A percentile compares a stretch with the other conserved stretches of the same genome.
phyloP scores from a whole-genome alignment of 2,797 vertebrate genomes.

The Dipus sagitta region DNA sequence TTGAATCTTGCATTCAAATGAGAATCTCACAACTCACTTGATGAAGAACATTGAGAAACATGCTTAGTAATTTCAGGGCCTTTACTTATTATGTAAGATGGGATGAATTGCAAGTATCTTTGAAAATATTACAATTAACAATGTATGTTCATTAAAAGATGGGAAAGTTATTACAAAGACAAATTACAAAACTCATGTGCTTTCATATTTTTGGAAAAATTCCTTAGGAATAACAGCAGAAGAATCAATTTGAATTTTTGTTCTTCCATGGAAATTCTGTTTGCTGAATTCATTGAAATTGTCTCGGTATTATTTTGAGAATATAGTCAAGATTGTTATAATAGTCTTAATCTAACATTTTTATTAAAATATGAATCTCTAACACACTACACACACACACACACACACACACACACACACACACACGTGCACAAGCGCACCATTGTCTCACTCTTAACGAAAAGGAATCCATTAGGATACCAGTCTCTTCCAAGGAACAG shows the following conservation, averaged over 20 bases:
- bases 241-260: background rate
- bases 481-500: background rate
- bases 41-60: background rate
- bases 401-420: background rate
- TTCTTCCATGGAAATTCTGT: background rate
- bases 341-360: background rate
- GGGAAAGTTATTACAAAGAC: background rate
- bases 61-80: background rate
- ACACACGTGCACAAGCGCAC: background rate
- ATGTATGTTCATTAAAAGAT: background rate
- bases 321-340: background rate
- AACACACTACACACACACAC: background rate
- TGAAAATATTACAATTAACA: background rate
- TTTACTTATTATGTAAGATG: background rate
- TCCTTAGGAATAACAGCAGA: background rate
- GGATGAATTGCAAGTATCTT: background rate
- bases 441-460: background rate
- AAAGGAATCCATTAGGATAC: no score
- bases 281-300: slow-evolving; percentile 5
- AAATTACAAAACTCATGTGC: background rate
- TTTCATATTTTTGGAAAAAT: background rate
- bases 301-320: background rate
- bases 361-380: background rate
- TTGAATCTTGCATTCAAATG: background rate
- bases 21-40: background rate